A percentile compares a stretch with the other conserved stretches of the same genome.
Conservation (phyloP, 35 echinoderm and acorn worm genomes). For the Apostichopus parvimensis region DNA sequence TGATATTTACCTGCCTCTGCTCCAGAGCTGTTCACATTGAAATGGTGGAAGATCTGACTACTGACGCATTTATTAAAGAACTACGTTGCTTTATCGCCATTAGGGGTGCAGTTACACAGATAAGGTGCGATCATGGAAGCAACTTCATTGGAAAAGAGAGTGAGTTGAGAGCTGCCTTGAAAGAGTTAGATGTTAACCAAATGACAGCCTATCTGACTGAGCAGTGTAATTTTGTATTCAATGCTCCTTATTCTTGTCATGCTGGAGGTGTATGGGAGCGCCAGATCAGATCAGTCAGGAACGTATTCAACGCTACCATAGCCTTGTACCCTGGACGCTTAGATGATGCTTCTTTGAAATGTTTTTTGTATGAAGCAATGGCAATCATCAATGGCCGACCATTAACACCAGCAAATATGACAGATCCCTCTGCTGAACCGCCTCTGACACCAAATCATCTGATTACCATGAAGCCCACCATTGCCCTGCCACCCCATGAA, state of each 20-base stretch:
- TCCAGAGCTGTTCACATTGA: constrained; percentile 71
- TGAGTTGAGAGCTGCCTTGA: constrained; percentile 11
- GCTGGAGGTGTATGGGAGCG: not conserved
- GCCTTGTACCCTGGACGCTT: too few relatives aligned
- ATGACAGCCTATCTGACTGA: constrained; percentile 36
- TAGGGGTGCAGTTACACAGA: not conserved
- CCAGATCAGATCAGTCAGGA: not conserved
- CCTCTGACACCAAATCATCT: constrained; percentile 76
- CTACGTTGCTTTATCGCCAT: constrained; percentile 32
- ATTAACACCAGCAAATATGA: constrained; percentile 28
- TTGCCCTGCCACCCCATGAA: not conserved
- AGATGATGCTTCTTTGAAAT: constrained; percentile 34
- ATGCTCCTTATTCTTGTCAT: constrained; percentile 35
- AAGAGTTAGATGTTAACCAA: not conserved
- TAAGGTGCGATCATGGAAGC: constrained; percentile 57
- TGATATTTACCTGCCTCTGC: constrained; percentile 14
- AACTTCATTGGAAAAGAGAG: constrained; percentile 58
- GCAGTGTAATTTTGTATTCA: constrained; percentile 50
- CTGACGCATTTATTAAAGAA: constrained; percentile 68
- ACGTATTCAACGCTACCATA: not conserved
- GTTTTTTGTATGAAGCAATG: constrained; percentile 50
- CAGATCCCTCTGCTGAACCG: constrained; percentile 31
- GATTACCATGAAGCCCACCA: not conserved
- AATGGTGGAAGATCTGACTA: constrained; percentile 19
- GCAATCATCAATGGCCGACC: constrained; percentile 48